A percentile compares a stretch with the other conserved stretches of the same genome.
These are phyloP conservation scores for Cerastoderma edule DNA, from an alignment of 2,888 invertebrate genomes.

Conservation along the genomic window DNA sequence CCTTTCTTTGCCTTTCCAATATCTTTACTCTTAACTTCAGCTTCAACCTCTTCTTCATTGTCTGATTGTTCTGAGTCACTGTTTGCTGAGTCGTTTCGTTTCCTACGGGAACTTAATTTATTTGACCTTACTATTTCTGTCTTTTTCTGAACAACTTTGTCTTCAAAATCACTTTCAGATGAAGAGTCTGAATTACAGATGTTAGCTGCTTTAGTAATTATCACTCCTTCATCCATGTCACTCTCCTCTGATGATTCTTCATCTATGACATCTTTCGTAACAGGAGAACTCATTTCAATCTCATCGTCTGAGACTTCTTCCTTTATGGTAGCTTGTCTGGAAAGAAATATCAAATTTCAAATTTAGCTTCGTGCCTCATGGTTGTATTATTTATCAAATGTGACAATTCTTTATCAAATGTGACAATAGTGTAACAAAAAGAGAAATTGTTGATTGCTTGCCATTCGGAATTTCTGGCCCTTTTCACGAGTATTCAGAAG, in stretches of 20 bases:
- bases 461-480: too few relatives aligned
- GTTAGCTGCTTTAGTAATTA: neutral
- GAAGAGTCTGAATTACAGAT: neutral
- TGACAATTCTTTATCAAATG: too few relatives aligned
- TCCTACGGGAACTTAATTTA: neutral
- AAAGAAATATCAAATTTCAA: too few relatives aligned
- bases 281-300: neutral
- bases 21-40: too few relatives aligned
- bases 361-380: too few relatives aligned
- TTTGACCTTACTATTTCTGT: neutral
- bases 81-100: neutral
- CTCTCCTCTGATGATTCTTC: neutral
- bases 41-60: conserved; percentile 12
- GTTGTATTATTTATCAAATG: too few relatives aligned
- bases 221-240: neutral
- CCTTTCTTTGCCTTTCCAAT: too few relatives aligned
- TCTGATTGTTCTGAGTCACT: conserved; percentile 7
- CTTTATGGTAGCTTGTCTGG: too few relatives aligned
- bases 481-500: too few relatives aligned
- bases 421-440: too few relatives aligned
- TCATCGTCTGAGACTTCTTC: neutral
- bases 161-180: neutral
- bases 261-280: neutral
- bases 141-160: neutral
- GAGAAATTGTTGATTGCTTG: too few relatives aligned